A percentile compares a stretch with the other conserved stretches of the same genome.
Evolutionary conservation across 1,140 invertebrate genomes (phyloP).

Genomic region (Probaryconus sp.): DNA sequence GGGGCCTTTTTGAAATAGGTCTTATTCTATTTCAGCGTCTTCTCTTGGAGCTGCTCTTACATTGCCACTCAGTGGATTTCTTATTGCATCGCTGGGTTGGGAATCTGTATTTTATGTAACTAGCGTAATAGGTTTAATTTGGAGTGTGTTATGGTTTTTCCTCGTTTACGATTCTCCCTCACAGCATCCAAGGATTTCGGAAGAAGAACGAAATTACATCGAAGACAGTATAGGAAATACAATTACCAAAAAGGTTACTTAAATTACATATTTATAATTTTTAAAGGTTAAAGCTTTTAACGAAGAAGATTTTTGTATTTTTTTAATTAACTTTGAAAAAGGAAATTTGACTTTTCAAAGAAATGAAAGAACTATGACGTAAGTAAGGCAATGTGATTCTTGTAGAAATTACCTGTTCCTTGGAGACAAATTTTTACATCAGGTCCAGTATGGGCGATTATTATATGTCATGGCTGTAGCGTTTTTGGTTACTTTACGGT

Average conservation of each 20-base stretch:
- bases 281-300: too few species aligned
- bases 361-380: too few species aligned
- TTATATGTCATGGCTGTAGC: conserved; percentile 92
- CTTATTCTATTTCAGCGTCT: conserved; percentile 80
- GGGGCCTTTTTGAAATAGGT: conserved; percentile 23
- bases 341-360: too few species aligned
- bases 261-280: conserved; percentile 15
- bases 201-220: conserved; percentile 89
- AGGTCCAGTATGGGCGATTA: conserved; percentile 93
- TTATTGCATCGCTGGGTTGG: conserved; percentile 89
- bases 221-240: conserved; percentile 83
- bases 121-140: conserved; percentile 86
- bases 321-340: too few species aligned
- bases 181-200: conserved; percentile 90
- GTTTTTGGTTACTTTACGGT: conserved; percentile 98
- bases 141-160: conserved; percentile 91
- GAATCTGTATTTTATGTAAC: conserved; percentile 91
- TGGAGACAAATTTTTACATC: conserved; percentile 90
- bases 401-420: conserved; percentile 83
- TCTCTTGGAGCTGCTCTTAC: conserved; percentile 90
- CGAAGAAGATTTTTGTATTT: too few species aligned
- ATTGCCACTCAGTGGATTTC: conserved; percentile 88
- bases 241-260: conserved; percentile 63
- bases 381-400: too few species aligned
- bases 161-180: conserved; percentile 91